Evolutionary conservation across 2,888 invertebrate species (phyloP).

Genomic region (Saturnia japonica): DNA sequence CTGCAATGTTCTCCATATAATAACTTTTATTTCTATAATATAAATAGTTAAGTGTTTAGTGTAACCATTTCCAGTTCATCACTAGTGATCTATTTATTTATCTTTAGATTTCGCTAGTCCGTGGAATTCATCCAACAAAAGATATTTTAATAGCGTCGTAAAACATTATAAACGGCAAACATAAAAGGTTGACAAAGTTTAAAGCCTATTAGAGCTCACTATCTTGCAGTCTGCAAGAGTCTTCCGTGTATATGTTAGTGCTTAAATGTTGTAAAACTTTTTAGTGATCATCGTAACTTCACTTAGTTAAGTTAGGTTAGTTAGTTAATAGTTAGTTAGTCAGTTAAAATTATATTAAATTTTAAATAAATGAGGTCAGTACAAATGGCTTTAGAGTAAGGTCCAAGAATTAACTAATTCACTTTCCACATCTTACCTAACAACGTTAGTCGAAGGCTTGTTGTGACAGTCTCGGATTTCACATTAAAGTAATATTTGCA

Average conservation of each 20-base stretch:
- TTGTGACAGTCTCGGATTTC: too few relatives aligned
- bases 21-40: background rate
- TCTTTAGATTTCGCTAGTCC: background rate
- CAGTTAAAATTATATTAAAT: background rate
- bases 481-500: too few relatives aligned
- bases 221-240: background rate
- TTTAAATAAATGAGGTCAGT: background rate
- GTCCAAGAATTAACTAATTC: background rate
- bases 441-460: background rate
- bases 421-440: background rate
- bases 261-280: too few relatives aligned
- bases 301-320: background rate
- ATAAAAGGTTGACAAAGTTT: background rate
- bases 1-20: background rate
- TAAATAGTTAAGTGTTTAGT: background rate
- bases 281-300: background rate
- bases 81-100: background rate
- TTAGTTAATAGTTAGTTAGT: too few relatives aligned
- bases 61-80: background rate
- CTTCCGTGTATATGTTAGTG: background rate
- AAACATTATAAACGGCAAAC: background rate
- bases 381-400: background rate
- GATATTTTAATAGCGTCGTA: background rate
- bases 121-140: slow-evolving; percentile 2
- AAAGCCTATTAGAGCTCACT: background rate